Base-by-base conservation (phyloP, 2,888 invertebrate genomes). In the Morpho achilles region DNA sequence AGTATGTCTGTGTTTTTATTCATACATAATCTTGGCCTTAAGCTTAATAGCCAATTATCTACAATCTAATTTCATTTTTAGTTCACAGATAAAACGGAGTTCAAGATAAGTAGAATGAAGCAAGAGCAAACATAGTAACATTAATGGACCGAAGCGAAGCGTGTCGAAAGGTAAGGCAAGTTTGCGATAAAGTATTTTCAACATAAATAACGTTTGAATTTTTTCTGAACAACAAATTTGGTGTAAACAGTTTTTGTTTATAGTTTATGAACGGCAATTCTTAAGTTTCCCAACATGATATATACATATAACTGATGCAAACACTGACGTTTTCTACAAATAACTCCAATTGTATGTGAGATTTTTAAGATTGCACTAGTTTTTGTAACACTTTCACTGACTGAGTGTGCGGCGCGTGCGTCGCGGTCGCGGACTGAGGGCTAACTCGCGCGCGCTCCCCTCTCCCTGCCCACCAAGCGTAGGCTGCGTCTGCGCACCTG, bases 351-450 rank as follows among this genome's bases (percentile, higher is more conserved):
- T 46, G 22, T 41, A 43, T 42, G 16, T 16, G 39, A 55, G 49
- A 57, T 55, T 60, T 58, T 54, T 53, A 59, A 50, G 50, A 58
- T 49, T 41, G 48, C 61, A 59, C 49, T 59, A 56, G 47, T 59
- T 48, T 56, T 52, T 60, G 46, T 45, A 53, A 53, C 57, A 62
- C 64, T 63, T 64, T 67, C 62, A 66, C 66, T 63, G 39, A n/a
- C 23, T 64, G 60, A 62, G 67, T 61, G 61, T 44, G 52, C 69
- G 67, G 75, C 76, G 80, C 87, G 89, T 78, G 79, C 84, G 80
- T 70, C 79, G 65, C 70, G 67, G 70, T 78, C 84, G 86, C 84
- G 67, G 70, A 77, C 85, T 80, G 83, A 80, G 85, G 87, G 84
- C 83, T 73, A 72, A 87, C 89, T 85, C 79, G 78, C 79, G 79